Evolutionary conservation across 2,797 vertebrate genomes (phyloP).

Genomic region (Poeciliopsis presidionis): DNA sequence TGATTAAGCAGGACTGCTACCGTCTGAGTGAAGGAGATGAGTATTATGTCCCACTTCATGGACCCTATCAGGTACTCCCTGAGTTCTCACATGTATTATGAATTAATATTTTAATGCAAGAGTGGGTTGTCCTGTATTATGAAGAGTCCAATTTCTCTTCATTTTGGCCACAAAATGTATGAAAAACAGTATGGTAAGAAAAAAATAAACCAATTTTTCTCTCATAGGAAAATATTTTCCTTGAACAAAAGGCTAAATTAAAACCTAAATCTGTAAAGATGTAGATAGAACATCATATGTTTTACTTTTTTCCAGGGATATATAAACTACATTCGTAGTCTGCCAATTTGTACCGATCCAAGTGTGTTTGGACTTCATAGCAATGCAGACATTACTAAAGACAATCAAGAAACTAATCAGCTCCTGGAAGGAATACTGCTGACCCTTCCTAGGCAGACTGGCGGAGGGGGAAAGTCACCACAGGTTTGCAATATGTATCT

Average conservation of each 20-base stretch:
- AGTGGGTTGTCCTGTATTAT: constrained; percentile 5
- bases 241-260: background rate
- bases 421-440: constrained; percentile 89
- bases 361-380: constrained; percentile 93
- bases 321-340: constrained; percentile 84
- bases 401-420: constrained; percentile 94
- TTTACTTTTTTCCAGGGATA: constrained; percentile 81
- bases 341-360: constrained; percentile 88
- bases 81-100: constrained; percentile 30
- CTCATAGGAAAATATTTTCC: background rate
- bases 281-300: background rate
- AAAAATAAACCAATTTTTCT: background rate
- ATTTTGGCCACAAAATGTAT: background rate
- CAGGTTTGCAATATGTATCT: constrained; percentile 82
- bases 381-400: constrained; percentile 94
- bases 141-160: background rate
- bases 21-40: constrained; percentile 80
- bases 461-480: constrained; percentile 86
- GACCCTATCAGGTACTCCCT: constrained; percentile 85
- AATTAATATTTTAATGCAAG: background rate
- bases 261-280: background rate
- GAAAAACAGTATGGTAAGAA: background rate
- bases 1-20: constrained; percentile 84
- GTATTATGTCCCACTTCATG: constrained; percentile 87
- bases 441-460: constrained; percentile 89